Percentiles rank a stretch among this genome's conserved stretches.
Conservation (phyloP, 2,797 vertebrate species). For the Intellagama lesueurii region DNA sequence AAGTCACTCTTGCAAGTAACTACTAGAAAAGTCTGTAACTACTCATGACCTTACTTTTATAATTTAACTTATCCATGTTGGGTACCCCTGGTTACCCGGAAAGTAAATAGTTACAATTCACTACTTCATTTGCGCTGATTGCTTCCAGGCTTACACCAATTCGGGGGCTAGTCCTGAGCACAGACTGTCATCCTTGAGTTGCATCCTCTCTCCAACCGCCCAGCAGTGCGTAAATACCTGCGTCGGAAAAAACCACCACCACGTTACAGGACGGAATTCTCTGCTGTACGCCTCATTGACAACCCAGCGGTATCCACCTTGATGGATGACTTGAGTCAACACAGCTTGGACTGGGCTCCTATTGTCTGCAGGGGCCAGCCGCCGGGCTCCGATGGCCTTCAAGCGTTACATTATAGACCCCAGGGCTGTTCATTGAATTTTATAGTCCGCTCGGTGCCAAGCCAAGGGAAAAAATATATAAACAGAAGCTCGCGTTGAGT, state of each 20-base stretch:
- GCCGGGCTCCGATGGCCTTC: neutral
- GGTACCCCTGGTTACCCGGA: too few relatives aligned
- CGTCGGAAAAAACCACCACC: neutral
- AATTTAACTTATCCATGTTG: too few relatives aligned
- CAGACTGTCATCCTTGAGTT: neutral
- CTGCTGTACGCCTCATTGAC: constrained; percentile 27
- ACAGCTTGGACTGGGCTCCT: neutral
- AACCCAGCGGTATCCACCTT: constrained; percentile 28
- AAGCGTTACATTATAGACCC: neutral
- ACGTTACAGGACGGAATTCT: neutral
- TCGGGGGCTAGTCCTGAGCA: too few relatives aligned
- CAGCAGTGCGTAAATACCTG: constrained; percentile 5
- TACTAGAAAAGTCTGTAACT: too few relatives aligned
- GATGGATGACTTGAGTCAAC: neutral
- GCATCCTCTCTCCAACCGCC: neutral
- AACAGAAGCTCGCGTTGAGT: rapidly evolving
- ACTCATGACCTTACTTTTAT: too few relatives aligned
- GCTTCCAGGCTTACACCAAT: neutral
- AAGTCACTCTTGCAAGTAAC: too few relatives aligned
- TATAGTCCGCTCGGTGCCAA: neutral
- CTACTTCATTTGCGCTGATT: too few relatives aligned
- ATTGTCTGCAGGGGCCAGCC: neutral
- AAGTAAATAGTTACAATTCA: too few relatives aligned
- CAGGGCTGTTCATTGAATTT: constrained; percentile 9
- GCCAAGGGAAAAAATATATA: neutral